Conservation (phyloP, 2,797 vertebrate genomes). For the Hydrocynus forskahlii region DNA sequence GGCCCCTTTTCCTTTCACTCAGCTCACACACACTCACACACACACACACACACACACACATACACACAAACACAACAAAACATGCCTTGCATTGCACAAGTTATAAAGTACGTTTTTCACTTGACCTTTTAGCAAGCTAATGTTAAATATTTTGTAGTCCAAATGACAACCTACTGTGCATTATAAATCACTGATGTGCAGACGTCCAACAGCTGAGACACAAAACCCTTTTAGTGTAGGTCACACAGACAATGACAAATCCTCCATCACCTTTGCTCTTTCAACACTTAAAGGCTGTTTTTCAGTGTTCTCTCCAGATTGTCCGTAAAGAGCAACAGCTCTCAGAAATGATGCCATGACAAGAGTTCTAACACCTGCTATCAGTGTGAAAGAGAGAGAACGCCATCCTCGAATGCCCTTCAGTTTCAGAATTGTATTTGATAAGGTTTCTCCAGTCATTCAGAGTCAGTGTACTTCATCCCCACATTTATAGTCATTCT, state of each 20-base stretch:
- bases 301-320: neutral
- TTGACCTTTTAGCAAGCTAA: no score
- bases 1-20: conserved; percentile 6
- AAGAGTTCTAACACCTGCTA: neutral
- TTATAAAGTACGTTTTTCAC: no score
- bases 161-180: no score
- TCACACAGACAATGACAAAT: neutral
- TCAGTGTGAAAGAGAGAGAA: neutral
- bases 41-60: conserved; percentile 17
- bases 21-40: neutral
- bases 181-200: neutral
- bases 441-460: no score
- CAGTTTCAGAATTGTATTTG: neutral
- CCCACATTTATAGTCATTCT: neutral
- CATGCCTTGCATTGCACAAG: neutral
- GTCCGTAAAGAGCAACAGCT: neutral
- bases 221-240: neutral
- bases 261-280: neutral
- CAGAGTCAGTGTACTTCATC: no score
- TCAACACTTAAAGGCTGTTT: neutral
- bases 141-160: no score
- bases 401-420: neutral
- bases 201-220: neutral
- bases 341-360: neutral
- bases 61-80: conserved; percentile 16